Conservation (phyloP, 2,888 invertebrate species). For the Hymenopus coronatus region DNA sequence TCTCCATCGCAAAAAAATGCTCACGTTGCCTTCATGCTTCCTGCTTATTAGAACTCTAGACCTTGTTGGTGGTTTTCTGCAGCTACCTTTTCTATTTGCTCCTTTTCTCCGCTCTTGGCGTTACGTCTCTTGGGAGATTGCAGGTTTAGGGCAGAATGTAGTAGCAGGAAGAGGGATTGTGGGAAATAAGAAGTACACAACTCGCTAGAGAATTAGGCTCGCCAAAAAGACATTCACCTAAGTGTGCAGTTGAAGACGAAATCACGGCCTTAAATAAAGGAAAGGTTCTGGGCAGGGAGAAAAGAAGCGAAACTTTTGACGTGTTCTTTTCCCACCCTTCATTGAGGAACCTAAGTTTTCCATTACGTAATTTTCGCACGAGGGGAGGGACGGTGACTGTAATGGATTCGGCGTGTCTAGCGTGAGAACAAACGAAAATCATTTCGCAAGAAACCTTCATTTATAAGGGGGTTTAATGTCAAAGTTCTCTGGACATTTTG, state of each 20-base stretch:
- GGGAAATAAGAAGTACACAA: too few relatives aligned
- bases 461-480: not conserved
- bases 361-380: conserved; percentile 17
- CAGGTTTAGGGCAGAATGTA: not conserved
- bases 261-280: not conserved
- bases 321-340: not conserved
- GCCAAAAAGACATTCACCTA: not conserved
- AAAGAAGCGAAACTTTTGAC: not conserved
- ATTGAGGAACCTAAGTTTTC: conserved; percentile 13
- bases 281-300: too few relatives aligned
- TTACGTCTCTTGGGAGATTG: not conserved
- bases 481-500: too few relatives aligned
- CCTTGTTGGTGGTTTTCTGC: too few relatives aligned
- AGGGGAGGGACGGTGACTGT: not conserved
- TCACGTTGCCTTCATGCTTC: too few relatives aligned
- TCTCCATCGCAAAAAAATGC: too few relatives aligned
- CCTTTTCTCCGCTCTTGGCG: too few relatives aligned
- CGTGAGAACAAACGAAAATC: not conserved
- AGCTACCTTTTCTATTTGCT: too few relatives aligned
- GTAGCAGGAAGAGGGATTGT: too few relatives aligned
- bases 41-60: too few relatives aligned
- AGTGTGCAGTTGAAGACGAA: not conserved
- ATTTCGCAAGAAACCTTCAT: not conserved
- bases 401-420: conserved; percentile 6
- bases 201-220: too few relatives aligned